Evolutionary conservation across 2,888 invertebrate species (phyloP).

Genomic region (Petrolisthes cinctipes): DNA sequence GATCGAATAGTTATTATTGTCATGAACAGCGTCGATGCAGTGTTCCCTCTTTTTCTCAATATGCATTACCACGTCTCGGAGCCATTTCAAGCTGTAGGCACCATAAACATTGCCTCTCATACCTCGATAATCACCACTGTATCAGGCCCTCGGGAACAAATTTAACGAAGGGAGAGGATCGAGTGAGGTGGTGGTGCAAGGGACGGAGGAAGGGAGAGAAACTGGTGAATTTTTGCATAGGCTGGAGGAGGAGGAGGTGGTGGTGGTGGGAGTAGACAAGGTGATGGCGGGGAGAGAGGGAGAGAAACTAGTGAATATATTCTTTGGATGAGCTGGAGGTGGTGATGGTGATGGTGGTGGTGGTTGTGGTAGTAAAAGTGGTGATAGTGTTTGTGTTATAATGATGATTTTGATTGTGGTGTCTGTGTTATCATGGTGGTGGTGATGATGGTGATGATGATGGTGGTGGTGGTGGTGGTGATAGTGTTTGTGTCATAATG

Average conservation of each 20-base stretch:
- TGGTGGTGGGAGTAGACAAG: too few relatives aligned
- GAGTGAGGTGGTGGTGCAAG: background rate
- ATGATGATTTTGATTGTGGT: background rate
- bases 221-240: too few relatives aligned
- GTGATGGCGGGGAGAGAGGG: background rate
- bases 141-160: conserved; percentile 38
- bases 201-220: background rate
- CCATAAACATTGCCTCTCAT: background rate
- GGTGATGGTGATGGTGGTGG: background rate
- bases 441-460: background rate
- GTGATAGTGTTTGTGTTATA: conserved; percentile 3
- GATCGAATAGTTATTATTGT: too few relatives aligned
- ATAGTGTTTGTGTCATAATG: conserved; percentile 18
- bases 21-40: too few relatives aligned
- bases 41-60: background rate
- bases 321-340: background rate
- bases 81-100: background rate
- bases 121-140: conserved; percentile 22
- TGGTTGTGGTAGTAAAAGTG: background rate
- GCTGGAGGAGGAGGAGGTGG: too few relatives aligned
- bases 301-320: background rate
- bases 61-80: background rate
- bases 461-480: background rate
- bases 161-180: conserved; percentile 1
- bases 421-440: background rate